Evolutionary conservation across 1,140 invertebrate genomes (phyloP).

Genomic region (Zeugodacus cucurbitae): DNA sequence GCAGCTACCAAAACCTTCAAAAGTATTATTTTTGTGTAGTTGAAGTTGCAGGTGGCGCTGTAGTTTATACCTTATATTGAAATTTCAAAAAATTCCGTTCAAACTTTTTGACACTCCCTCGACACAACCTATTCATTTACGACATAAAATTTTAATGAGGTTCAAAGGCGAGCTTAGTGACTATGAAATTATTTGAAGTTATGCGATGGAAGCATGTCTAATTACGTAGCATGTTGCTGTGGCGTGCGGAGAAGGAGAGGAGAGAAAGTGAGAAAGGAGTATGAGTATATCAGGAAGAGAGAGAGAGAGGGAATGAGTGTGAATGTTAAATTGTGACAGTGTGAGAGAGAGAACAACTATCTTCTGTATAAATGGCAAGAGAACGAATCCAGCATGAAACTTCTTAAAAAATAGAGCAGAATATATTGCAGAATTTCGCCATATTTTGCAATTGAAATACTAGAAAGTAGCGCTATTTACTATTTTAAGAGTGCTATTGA

Average conservation of each 20-base stretch:
- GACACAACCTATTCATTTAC: background rate
- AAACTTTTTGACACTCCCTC: background rate
- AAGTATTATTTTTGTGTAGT: background rate
- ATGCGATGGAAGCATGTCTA: background rate
- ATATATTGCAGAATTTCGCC: no score
- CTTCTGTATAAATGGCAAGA: background rate
- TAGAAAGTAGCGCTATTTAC: no score
- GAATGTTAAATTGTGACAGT: no score
- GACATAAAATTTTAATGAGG: slow-evolving; percentile 2
- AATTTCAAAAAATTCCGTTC: background rate
- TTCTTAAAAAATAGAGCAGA: background rate
- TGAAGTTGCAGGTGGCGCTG: background rate
- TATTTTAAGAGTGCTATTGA: background rate
- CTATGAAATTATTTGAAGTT: slow-evolving; percentile 3
- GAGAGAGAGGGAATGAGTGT: no score
- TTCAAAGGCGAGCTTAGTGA: background rate
- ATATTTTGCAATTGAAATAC: no score
- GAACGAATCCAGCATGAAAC: no score
- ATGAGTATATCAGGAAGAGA: background rate
- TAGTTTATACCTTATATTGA: background rate
- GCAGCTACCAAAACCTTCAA: background rate
- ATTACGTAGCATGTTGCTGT: background rate
- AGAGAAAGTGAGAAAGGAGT: background rate
- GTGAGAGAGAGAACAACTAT: no score
- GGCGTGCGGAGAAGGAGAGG: background rate